phyloP scores from a whole-genome alignment of 1,140 invertebrate genomes.

The Zophobas morio region DNA sequence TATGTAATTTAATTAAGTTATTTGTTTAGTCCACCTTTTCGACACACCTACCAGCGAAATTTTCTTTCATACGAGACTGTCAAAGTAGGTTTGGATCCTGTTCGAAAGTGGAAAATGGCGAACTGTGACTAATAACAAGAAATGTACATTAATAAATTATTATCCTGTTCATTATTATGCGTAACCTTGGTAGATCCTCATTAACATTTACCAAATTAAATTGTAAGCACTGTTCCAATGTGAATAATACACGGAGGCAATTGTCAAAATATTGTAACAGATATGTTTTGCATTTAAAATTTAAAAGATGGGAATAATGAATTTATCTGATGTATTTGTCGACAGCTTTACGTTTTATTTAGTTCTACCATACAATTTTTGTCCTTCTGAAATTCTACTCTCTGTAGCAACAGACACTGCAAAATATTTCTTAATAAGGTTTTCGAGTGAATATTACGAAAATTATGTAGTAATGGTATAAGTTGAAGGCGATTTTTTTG shows the following conservation, averaged over 20 bases:
- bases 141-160: neutral
- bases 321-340: too few relatives aligned
- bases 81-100: neutral
- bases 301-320: neutral
- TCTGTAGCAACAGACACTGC: too few relatives aligned
- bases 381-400: too few relatives aligned
- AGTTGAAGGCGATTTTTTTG: neutral
- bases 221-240: neutral
- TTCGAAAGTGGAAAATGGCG: neutral
- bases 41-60: neutral
- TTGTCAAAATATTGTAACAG: neutral
- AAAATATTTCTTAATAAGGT: too few relatives aligned
- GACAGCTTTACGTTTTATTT: too few relatives aligned
- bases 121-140: neutral
- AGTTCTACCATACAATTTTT: too few relatives aligned
- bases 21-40: slow-evolving; percentile 5
- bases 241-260: too few relatives aligned
- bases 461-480: too few relatives aligned
- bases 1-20: slow-evolving; percentile 31
- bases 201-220: neutral
- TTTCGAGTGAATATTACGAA: too few relatives aligned
- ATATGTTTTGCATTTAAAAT: neutral
- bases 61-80: neutral
- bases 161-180: neutral
- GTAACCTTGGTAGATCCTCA: neutral